These are phyloP conservation scores for Drosophila elegans DNA, from an alignment of 1,140 invertebrate species.

Conservation along the genomic window DNA sequence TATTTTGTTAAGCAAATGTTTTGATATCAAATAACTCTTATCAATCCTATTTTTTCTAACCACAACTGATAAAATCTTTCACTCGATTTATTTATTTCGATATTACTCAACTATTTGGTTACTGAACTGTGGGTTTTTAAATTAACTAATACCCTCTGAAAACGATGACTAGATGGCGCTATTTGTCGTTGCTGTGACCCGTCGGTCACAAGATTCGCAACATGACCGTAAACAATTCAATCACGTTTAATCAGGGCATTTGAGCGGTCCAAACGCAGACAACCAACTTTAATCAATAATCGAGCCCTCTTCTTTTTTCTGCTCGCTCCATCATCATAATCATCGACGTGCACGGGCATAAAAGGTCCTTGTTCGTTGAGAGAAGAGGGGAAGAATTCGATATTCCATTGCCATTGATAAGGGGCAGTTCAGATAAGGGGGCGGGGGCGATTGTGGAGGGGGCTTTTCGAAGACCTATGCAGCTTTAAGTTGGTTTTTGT, in stretches of 20 bases:
- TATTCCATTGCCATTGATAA: constrained; percentile 73
- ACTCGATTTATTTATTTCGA: too few relatives aligned
- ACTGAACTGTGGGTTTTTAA: background rate
- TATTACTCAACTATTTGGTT: too few relatives aligned
- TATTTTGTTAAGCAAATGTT: too few relatives aligned
- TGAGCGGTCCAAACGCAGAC: constrained; percentile 33
- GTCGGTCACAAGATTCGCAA: constrained; percentile 40
- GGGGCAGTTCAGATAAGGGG: constrained; percentile 24
- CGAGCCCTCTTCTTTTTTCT: constrained; percentile 1
- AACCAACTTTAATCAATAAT: constrained; percentile 73
- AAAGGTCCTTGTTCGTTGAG: constrained; percentile 49
- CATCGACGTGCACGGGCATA: constrained; percentile 59
- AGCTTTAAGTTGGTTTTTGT: constrained; percentile 69
- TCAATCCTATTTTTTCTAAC: too few relatives aligned
- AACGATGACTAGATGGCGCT: background rate
- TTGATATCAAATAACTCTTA: too few relatives aligned
- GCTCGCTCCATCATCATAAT: constrained; percentile 25
- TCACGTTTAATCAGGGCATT: constrained; percentile 79
- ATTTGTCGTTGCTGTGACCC: background rate
- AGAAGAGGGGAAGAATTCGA: constrained; percentile 55
- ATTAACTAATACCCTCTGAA: background rate
- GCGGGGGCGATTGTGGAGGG: constrained; percentile 20
- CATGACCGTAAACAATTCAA: constrained; percentile 72
- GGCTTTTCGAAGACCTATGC: constrained; percentile 1
- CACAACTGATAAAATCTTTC: too few relatives aligned